phyloP scores from a whole-genome alignment of 2,888 invertebrate species.

The Agrilus cyanescens region DNA sequence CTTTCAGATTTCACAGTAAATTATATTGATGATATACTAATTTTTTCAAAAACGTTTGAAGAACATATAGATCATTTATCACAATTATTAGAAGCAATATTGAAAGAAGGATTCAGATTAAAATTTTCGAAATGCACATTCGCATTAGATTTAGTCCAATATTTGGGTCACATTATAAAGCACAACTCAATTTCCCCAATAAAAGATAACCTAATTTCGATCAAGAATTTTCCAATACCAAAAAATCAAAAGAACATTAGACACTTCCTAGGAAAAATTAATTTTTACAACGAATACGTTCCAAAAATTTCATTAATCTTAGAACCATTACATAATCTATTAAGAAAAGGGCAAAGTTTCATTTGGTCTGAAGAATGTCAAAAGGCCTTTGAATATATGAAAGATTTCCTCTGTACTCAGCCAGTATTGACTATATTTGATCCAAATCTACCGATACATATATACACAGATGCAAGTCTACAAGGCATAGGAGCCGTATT shows the following conservation, averaged over 20 bases:
- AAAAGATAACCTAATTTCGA: conserved; percentile 10
- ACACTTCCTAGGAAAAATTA: conserved; percentile 11
- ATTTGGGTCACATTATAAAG: conserved; percentile 10
- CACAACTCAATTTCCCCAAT: conserved; percentile 7
- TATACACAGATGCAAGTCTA: conserved; percentile 15
- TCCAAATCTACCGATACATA: conserved; percentile 8
- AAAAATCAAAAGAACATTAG: conserved; percentile 12
- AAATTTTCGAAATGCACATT: conserved; percentile 10
- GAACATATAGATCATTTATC: conserved; percentile 12
- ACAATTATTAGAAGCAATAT: conserved; percentile 5
- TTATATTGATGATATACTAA: conserved; percentile 17
- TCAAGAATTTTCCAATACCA: conserved; percentile 8
- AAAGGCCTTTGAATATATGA: too few species aligned
- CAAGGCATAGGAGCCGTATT: conserved; percentile 17
- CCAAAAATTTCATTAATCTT: too few species aligned
- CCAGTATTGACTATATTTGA: conserved; percentile 12
- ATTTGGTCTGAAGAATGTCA: too few species aligned
- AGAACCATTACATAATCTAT: too few species aligned
- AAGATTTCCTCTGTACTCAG: conserved; percentile 3
- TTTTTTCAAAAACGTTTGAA: conserved; percentile 15
- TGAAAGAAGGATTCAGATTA: conserved; percentile 8
- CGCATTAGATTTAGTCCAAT: conserved; percentile 6
- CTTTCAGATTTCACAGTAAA: conserved; percentile 11
- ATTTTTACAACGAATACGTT: too few species aligned
- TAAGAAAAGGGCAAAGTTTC: not conserved